Conservation (phyloP, 2,113 vertebrate genomes). For the Hippolais icterina region DNA sequence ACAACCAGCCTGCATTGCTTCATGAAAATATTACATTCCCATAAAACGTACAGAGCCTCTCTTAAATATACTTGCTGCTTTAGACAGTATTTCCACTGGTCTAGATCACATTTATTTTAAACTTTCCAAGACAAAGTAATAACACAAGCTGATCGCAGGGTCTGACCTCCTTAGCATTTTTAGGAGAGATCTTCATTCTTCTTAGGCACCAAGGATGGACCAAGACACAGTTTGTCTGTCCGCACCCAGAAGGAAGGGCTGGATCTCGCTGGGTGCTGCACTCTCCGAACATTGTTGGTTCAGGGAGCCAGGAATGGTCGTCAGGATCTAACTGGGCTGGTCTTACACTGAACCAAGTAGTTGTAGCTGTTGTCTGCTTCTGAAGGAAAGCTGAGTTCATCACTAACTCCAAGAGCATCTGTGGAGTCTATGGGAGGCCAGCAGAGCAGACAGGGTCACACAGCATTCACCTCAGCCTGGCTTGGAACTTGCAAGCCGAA, state of each 20-base stretch:
- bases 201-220: not conserved
- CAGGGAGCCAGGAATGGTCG: not conserved
- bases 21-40: not conserved
- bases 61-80: not conserved
- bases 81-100: not conserved
- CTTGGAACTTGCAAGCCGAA: not conserved
- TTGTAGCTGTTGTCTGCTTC: not conserved
- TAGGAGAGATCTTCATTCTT: not conserved
- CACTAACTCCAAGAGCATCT: not conserved
- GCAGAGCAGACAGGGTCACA: not conserved
- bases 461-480: not conserved
- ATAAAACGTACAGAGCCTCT: not conserved
- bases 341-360: not conserved
- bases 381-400: not conserved
- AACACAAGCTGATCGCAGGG: fast-evolving
- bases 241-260: not conserved
- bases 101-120: not conserved
- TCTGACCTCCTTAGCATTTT: not conserved
- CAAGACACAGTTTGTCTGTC: not conserved
- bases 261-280: not conserved
- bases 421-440: not conserved
- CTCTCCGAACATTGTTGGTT: not conserved
- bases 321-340: not conserved
- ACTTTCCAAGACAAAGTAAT: not conserved
- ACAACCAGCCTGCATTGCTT: not conserved